These are phyloP conservation scores for Pemphredon lugubris DNA, from an alignment of 2,888 invertebrate species.

Conservation along the genomic window DNA sequence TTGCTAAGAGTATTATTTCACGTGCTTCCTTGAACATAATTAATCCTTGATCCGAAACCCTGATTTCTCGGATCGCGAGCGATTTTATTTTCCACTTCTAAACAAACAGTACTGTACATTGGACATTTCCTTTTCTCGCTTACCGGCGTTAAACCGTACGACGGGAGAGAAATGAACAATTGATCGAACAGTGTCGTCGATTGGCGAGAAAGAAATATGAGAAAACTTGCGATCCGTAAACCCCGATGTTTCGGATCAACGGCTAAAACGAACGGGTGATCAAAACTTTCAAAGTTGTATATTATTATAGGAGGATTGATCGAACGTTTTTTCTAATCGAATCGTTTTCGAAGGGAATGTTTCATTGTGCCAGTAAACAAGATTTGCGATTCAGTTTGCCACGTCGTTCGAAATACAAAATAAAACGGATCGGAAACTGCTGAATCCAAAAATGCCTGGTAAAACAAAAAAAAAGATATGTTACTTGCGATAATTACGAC, in stretches of 20 bases:
- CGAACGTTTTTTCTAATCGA: constrained; percentile 27
- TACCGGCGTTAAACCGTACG: not conserved
- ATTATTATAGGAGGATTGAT: constrained; percentile 39
- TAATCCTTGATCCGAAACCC: constrained; percentile 2
- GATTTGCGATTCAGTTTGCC: constrained; percentile 27
- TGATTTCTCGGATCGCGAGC: not conserved
- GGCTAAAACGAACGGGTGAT: not conserved
- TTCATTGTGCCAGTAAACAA: constrained; percentile 12
- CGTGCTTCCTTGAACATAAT: not conserved
- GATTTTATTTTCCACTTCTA: not conserved
- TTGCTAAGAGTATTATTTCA: constrained; percentile 2
- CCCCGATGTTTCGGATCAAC: not conserved
- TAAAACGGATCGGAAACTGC: constrained; percentile 1
- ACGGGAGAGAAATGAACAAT: not conserved
- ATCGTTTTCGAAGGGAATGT: constrained; percentile 23
- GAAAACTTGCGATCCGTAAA: no score
- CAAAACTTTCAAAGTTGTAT: constrained; percentile 8
- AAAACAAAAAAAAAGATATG: constrained; percentile 37
- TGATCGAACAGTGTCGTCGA: no score
- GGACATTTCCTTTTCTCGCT: not conserved
- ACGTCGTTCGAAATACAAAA: constrained; percentile 19
- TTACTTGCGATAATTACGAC: constrained; percentile 56
- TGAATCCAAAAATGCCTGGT: constrained; percentile 21
- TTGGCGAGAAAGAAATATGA: no score
- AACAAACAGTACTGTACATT: not conserved